phyloP scores from a whole-genome alignment of 2,888 invertebrate genomes.

The Matsumyia berberina region DNA sequence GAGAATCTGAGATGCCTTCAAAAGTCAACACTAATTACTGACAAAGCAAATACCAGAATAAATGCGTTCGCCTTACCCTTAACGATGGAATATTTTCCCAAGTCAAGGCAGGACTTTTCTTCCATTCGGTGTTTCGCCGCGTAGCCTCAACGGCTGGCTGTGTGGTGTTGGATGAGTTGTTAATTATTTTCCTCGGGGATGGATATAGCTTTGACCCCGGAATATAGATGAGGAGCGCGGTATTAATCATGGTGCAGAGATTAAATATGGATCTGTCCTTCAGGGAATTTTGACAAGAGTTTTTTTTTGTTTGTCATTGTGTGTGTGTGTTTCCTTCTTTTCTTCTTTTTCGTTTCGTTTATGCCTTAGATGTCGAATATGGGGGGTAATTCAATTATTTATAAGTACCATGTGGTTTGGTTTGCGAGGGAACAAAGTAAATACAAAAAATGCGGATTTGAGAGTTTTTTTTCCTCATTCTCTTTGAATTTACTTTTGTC shows the following conservation, averaged over 20 bases:
- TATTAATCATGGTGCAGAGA: conserved; percentile 61
- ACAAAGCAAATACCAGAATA: conserved; percentile 67
- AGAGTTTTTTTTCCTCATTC: not conserved
- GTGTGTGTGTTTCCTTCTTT: not conserved
- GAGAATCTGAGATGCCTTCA: conserved; percentile 49
- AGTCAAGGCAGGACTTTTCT: conserved; percentile 10
- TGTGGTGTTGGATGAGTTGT: conserved; percentile 45
- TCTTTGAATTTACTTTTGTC: not conserved
- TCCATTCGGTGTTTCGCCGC: conserved; percentile 4
- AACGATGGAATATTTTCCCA: conserved; percentile 50
- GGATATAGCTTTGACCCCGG: conserved; percentile 52
- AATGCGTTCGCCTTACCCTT: conserved; percentile 66
- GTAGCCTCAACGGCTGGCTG: conserved; percentile 22
- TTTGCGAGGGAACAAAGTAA: not conserved
- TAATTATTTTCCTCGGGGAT: conserved; percentile 56
- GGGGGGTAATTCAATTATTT: conserved; percentile 31
- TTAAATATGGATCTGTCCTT: conserved; percentile 65
- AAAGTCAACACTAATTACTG: conserved; percentile 72
- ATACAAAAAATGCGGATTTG: not conserved
- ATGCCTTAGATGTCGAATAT: not conserved
- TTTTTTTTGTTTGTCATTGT: conserved; percentile 1
- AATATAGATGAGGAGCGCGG: conserved; percentile 40
- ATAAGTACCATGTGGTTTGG: conserved; percentile 7
- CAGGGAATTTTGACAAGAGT: conserved; percentile 44
- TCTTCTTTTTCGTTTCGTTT: not conserved